Evolutionary conservation across 2,888 invertebrate genomes (phyloP), one percentile per base, ranked within the genome.

Genomic region (Spatulosminthurus flaviceps): DNA sequence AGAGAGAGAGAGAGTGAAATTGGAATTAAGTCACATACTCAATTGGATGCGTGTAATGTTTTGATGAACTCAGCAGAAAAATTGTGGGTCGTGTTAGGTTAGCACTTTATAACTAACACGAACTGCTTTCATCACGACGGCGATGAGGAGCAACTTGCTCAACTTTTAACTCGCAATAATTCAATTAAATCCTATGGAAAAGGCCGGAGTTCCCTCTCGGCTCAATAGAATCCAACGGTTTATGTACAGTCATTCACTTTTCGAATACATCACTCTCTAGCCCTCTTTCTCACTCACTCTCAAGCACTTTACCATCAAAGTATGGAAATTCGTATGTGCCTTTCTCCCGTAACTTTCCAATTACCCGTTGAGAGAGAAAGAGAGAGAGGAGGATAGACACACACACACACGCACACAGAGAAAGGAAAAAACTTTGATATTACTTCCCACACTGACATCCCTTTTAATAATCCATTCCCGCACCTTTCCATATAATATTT

Each of bases 31-130:
- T 61, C 61, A 61, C 73, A 73, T 73, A 73, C 73, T 73, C 72
- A 19, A 72, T 72, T 73, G 73, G 29, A 73, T 75, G 41, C 42
- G 41, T 66, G 41, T 66, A 72, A 79, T 78, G 77, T 80, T 72
- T 71, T 79, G 80, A 80, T 81, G 79, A 81, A 75, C 77, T 82
- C 82, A 82, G 82, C 82, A 79, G 76, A 80, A 80, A 82, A 80
- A 78, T 34, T 78, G 60, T 66, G 75, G 42, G 61, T 75, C 69
- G 22, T n/a, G 69, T 69, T 69, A 28, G 69, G 26, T 21, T 26
- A 22, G 26, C 22, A 64, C 64, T 24, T 22, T 21, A 13, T 4
- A n/a, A 64, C 21, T 22, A 24, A 64, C 26, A 64, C 22, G 26
- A 64, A 22, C 13, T 64, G 69, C 26, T 9, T 24, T 28, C 9